A percentile compares a stretch with the other conserved stretches of the same genome.
Conservation (phyloP, 2,113 vertebrate species). For the Paradoxurus hermaphroditus region DNA sequence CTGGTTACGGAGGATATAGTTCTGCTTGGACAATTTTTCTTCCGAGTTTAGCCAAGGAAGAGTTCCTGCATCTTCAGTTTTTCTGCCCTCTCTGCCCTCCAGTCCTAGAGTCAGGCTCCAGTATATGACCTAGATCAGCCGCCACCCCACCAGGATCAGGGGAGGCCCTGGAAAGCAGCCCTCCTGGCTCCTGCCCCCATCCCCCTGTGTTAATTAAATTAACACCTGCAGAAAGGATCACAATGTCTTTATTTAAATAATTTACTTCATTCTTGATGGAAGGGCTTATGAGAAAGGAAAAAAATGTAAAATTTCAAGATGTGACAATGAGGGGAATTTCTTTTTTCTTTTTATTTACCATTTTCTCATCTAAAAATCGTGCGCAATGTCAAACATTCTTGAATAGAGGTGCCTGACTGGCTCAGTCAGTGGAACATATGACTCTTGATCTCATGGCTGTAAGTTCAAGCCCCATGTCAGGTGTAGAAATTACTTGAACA, state of each 20-base stretch:
- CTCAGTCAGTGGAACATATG: background rate
- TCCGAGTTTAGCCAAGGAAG: background rate
- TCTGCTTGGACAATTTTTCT: background rate
- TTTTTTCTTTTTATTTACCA: background rate
- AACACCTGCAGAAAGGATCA: background rate
- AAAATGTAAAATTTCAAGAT: background rate
- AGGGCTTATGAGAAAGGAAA: background rate
- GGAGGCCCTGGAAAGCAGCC: background rate
- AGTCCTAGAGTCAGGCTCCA: background rate
- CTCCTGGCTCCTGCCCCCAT: background rate
- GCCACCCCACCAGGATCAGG: no score
- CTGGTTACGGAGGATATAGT: background rate
- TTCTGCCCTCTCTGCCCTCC: background rate
- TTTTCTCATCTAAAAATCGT: background rate
- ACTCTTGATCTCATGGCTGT: background rate
- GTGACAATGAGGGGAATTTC: background rate
- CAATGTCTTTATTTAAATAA: background rate
- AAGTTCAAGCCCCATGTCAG: background rate
- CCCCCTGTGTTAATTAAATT: background rate
- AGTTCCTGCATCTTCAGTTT: background rate
- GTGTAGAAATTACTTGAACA: background rate
- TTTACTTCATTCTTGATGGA: background rate
- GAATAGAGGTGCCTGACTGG: background rate
- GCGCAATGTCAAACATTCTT: background rate
- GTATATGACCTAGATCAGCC: background rate